phyloP scores from a whole-genome alignment of 1,140 invertebrate genomes.

The Lucilia cuprina region DNA sequence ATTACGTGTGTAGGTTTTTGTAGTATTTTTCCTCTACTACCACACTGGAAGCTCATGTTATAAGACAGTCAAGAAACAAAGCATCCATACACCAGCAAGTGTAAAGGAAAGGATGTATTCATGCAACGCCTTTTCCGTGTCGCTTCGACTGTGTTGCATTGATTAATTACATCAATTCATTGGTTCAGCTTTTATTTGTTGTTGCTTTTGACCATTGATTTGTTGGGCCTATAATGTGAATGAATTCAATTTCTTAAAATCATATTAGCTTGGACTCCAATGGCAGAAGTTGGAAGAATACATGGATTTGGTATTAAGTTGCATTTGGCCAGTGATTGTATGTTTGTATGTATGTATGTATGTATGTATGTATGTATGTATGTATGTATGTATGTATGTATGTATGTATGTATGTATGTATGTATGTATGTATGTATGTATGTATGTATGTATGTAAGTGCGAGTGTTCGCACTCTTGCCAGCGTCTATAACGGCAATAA shows the following conservation, averaged over 20 bases:
- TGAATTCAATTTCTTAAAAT: slow-evolving; percentile 19
- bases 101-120: slow-evolving; percentile 27
- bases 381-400: no score
- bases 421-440: no score
- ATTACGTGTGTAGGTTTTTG: slow-evolving; percentile 1
- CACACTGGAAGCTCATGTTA: neutral
- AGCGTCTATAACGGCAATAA: slow-evolving; percentile 25
- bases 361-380: no score
- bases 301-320: neutral
- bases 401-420: no score
- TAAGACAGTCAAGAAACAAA: neutral
- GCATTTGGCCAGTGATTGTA: neutral
- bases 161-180: slow-evolving; percentile 34
- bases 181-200: slow-evolving; percentile 32
- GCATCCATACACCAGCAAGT: neutral
- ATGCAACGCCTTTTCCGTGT: slow-evolving; percentile 33
- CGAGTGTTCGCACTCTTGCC: neutral
- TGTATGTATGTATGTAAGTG: no score
- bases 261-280: neutral
- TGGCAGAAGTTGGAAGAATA: neutral
- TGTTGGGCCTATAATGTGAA: neutral
- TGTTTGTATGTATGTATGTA: no score
- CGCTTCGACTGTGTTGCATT: slow-evolving; percentile 6
- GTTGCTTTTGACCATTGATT: neutral
- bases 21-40: neutral